phyloP scores from a whole-genome alignment of 2,113 vertebrate genomes.

The Cygnus atratus region DNA sequence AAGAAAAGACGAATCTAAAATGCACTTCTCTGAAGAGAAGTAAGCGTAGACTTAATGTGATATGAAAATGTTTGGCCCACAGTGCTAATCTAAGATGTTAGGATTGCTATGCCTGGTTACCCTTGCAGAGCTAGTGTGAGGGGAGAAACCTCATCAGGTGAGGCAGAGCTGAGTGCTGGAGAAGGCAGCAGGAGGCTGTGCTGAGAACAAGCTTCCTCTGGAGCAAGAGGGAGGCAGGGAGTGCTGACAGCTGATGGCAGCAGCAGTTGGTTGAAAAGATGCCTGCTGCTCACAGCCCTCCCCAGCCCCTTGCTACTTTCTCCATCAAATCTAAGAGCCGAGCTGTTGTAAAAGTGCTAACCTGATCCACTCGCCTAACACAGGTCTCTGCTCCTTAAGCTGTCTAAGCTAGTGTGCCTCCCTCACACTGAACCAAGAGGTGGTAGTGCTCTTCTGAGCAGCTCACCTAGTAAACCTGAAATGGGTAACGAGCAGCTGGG shows the following conservation, averaged over 20 bases:
- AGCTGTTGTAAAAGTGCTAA: not conserved
- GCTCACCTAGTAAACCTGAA: not conserved
- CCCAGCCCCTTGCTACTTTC: not conserved
- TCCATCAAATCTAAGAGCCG: not conserved
- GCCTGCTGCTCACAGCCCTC: not conserved
- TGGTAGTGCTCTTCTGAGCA: not conserved
- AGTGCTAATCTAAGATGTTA: not conserved
- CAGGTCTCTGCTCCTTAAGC: not conserved
- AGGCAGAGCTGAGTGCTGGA: not conserved
- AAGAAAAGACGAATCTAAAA: not conserved
- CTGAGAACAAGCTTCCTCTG: not conserved
- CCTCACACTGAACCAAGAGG: not conserved
- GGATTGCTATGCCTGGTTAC: not conserved
- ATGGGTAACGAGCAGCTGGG: not conserved
- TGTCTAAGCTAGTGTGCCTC: not conserved
- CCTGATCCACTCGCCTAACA: not conserved
- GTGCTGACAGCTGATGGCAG: not conserved
- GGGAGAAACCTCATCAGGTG: not conserved
- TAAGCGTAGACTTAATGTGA: not conserved
- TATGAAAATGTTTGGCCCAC: not conserved
- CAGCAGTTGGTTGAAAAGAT: not conserved
- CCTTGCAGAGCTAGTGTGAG: too few relatives aligned
- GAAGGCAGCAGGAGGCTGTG: not conserved
- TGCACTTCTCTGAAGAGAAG: not conserved
- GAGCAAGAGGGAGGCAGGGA: not conserved